Percentiles rank a stretch among this genome's conserved stretches.
Evolutionary conservation across 1,140 invertebrate genomes (phyloP).

Genomic region (Euura saliciscinereae): DNA sequence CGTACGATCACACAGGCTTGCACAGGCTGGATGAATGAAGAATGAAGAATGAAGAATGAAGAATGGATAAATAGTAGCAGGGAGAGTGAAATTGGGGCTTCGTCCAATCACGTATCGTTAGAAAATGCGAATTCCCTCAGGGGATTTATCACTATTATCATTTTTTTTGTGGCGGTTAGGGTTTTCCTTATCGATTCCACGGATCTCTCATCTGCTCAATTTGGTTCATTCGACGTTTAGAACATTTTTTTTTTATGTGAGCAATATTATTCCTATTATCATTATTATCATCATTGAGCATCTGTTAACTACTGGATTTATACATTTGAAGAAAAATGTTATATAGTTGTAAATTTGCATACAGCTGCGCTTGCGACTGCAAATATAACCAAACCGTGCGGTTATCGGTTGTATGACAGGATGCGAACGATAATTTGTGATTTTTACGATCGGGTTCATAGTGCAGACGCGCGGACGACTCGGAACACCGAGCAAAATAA

Average conservation of each 20-base stretch:
- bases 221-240: no score
- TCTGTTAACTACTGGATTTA: no score
- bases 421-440: constrained; percentile 14
- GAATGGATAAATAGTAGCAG: no score
- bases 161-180: no score
- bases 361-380: constrained; percentile 16
- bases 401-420: not conserved
- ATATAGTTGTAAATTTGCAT: constrained; percentile 9
- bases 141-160: not conserved
- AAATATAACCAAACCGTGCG: no score
- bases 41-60: not conserved
- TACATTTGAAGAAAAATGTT: no score
- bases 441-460: constrained; percentile 24
- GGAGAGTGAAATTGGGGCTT: not conserved
- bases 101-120: not conserved
- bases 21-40: not conserved
- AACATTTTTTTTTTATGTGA: no score
- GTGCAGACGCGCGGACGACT: not conserved
- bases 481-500: no score
- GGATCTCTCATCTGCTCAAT: no score
- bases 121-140: not conserved
- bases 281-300: no score
- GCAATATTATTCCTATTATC: no score
- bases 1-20: not conserved
- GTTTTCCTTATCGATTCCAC: no score